Percentiles rank a stretch among this genome's conserved stretches.
These are phyloP conservation scores for Agelastica alni DNA, from an alignment of 2,888 invertebrate genomes.

Conservation along the genomic window DNA sequence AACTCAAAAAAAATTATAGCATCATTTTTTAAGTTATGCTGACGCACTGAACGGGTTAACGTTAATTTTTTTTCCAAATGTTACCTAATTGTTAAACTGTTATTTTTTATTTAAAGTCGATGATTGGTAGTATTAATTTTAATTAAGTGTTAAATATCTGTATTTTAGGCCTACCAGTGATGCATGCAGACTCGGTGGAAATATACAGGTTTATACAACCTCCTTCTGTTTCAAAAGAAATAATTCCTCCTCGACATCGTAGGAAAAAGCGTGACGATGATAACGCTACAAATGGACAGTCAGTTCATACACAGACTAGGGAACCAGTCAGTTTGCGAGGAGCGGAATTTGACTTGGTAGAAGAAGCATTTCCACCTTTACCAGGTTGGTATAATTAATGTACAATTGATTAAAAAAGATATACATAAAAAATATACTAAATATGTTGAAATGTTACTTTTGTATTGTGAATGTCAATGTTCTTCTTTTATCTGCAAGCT, in stretches of 20 bases:
- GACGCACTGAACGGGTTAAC: too few relatives aligned
- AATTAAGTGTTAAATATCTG: not conserved
- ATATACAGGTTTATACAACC: conserved; percentile 41
- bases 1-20: too few relatives aligned
- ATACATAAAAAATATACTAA: too few relatives aligned
- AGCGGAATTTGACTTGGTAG: conserved; percentile 77
- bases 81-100: too few relatives aligned
- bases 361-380: conserved; percentile 78
- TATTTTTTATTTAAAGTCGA: not conserved
- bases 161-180: conserved; percentile 37
- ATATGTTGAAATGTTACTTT: too few relatives aligned
- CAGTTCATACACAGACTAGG: conserved; percentile 37
- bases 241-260: conserved; percentile 55
- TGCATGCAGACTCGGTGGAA: conserved; percentile 41
- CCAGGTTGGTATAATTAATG: conserved; percentile 64
- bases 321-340: conserved; percentile 53
- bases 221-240: conserved; percentile 50
- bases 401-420: too few relatives aligned
- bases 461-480: too few relatives aligned
- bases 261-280: conserved; percentile 48
- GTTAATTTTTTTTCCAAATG: too few relatives aligned
- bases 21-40: too few relatives aligned
- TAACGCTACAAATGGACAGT: conserved; percentile 22
- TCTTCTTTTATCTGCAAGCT: too few relatives aligned
- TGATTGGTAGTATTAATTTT: not conserved